phyloP scores from a whole-genome alignment of 1,140 invertebrate species.

The Paracyclopina nana region DNA sequence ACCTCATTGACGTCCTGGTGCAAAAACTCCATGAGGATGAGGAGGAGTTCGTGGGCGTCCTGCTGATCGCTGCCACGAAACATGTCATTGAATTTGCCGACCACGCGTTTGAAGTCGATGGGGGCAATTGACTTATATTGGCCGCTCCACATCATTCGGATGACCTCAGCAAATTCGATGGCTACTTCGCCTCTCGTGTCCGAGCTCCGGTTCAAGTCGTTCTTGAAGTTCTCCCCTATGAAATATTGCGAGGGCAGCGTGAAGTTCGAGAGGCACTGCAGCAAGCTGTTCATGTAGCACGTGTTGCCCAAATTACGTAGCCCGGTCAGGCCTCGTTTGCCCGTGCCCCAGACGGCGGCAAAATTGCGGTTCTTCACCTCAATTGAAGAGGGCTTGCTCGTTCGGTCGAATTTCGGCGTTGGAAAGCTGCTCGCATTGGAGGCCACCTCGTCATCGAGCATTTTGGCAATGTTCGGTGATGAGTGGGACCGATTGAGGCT shows the following conservation, averaged over 20 bases:
- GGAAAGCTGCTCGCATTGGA: not conserved
- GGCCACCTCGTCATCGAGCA: not conserved
- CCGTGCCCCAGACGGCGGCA: not conserved
- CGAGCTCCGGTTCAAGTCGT: constrained; percentile 7
- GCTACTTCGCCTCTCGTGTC: constrained; percentile 29
- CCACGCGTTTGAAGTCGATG: constrained; percentile 33
- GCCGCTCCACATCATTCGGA: constrained; percentile 49
- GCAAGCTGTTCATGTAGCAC: constrained; percentile 40
- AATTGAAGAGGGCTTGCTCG: not conserved
- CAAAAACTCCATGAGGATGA: constrained; percentile 68
- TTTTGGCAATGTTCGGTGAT: constrained; percentile 9
- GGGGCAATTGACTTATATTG: constrained; percentile 49
- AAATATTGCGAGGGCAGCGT: constrained; percentile 51
- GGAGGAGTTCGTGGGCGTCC: constrained; percentile 84
- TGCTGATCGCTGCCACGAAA: constrained; percentile 73
- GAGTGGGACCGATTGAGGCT: constrained; percentile 11
- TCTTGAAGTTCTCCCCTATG: constrained; percentile 26
- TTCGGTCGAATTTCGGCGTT: not conserved
- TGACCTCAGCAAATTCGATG: constrained; percentile 49
- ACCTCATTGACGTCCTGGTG: constrained; percentile 65
- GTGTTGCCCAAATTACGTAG: constrained; percentile 37
- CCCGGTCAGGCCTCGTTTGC: constrained; percentile 7
- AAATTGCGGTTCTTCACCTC: not conserved
- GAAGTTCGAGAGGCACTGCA: constrained; percentile 51
- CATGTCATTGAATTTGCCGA: constrained; percentile 46